Conservation (phyloP, 2,797 vertebrate species). For the Lutjanus argentimaculatus region DNA sequence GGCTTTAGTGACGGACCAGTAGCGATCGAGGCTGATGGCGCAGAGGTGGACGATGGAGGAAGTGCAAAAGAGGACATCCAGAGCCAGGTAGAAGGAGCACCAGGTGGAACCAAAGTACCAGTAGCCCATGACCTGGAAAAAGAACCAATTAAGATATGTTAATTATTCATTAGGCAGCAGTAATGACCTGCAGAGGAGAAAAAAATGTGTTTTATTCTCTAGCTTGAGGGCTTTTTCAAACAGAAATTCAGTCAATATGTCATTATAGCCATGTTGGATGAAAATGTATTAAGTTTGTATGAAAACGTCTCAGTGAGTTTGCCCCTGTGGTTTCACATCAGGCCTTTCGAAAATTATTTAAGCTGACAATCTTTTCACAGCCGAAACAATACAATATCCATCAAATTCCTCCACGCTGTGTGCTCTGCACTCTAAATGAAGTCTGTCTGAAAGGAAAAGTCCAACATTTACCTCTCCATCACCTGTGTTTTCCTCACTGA, state of each 20-base stretch:
- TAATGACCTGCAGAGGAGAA: conserved; percentile 1
- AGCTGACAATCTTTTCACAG: conserved; percentile 14
- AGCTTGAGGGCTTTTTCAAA: not conserved
- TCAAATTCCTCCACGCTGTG: not conserved
- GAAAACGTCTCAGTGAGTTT: not conserved
- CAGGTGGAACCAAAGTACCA: conserved; percentile 91
- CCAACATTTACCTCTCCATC: not conserved
- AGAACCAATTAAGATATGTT: conserved; percentile 3
- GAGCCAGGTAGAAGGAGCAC: conserved; percentile 91
- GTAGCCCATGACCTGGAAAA: conserved; percentile 88
- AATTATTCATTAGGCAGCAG: not conserved
- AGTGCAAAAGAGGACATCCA: conserved; percentile 92
- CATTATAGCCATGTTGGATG: not conserved
- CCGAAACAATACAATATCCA: conserved; percentile 17
- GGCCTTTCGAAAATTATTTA: not conserved
- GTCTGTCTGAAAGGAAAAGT: not conserved
- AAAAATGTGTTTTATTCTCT: not conserved
- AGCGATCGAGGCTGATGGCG: conserved; percentile 92
- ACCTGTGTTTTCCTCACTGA: not conserved
- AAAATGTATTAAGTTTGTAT: not conserved
- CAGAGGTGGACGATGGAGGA: conserved; percentile 93
- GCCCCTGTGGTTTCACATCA: not conserved
- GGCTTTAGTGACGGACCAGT: conserved; percentile 92
- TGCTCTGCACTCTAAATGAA: not conserved
- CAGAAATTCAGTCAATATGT: conserved; percentile 24